Evolutionary conservation across 2,797 vertebrate species (phyloP), one percentile per base, ranked within the genome.

Genomic region (Poecilia gillii): DNA sequence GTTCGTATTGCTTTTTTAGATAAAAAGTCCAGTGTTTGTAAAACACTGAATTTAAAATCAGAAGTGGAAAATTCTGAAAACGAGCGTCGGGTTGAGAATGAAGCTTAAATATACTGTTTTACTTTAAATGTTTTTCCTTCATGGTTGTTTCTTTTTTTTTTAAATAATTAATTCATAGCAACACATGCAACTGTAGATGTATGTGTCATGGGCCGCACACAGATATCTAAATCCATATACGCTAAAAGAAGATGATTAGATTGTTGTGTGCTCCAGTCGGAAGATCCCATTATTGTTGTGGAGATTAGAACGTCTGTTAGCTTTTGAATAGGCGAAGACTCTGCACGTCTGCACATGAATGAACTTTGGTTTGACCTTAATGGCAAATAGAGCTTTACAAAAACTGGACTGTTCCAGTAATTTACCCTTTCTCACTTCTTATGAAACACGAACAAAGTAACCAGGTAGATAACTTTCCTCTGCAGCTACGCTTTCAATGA

Each of bases 21-120:
- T 77, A 73, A 23, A 51, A 41, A 90, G 74, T 64, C 81, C 72
- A 81, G 82, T 90, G 89, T 92, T 92, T 87, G 89, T 81, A 85
- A 74, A 55, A 79, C 85, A 43, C 55, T 25, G 12, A 13, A 25
- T 76, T 74, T 77, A 81, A 83, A 85, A 90, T 78, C 85, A 85
- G 80, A 82, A 78, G 74, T 79, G 79, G 80, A 33, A 79, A 77
- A 85, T 59, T 66, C 12, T 11, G 59, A 71, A 45, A 28, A 59
- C 4, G 12, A 14, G 49, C 80, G 71, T 77, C 25, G 25, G 41
- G 59, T 23, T n/a, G 49, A 59, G 28, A 81, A 81, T 89, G 84
- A 87, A 88, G 83, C 80, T 72, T 31, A 46, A 46, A 45, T 6
- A 46, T 28, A 18, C 6, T 28, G 45, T 9, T 46, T 45, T 16